Evolutionary conservation across 1,140 invertebrate genomes (phyloP).

Genomic region (Drosophila tropicalis): DNA sequence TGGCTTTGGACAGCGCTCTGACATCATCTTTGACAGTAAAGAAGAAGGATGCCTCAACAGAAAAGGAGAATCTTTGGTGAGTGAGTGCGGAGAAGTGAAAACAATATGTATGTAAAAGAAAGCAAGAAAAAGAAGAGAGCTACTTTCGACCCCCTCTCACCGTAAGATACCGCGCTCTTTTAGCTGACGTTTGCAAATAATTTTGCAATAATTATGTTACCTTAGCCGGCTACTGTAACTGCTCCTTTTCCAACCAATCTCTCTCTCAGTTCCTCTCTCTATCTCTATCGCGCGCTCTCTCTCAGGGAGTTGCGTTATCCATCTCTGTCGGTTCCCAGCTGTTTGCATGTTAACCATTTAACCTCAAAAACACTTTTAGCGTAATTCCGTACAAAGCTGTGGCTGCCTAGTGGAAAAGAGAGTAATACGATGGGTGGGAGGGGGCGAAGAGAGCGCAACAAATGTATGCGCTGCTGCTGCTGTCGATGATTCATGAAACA

Average conservation of each 20-base stretch:
- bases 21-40: conserved; percentile 81
- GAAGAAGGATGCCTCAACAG: conserved; percentile 76
- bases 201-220: conserved; percentile 21
- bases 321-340: conserved; percentile 12
- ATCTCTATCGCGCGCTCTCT: background rate
- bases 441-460: conserved; percentile 15
- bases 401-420: conserved; percentile 12
- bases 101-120: background rate
- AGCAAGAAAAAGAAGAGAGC: conserved; percentile 16
- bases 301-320: background rate
- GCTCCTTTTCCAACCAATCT: conserved; percentile 7
- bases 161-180: conserved; percentile 52
- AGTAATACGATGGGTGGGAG: conserved; percentile 5
- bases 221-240: conserved; percentile 28
- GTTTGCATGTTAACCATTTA: conserved; percentile 9
- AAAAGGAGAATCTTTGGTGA: conserved; percentile 81
- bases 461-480: conserved; percentile 12
- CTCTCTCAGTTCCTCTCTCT: background rate
- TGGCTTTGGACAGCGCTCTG: conserved; percentile 81
- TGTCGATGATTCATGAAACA: conserved; percentile 37
- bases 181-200: conserved; percentile 68
- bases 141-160: background rate
- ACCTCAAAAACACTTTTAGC: conserved; percentile 18
- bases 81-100: conserved; percentile 28
- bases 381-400: conserved; percentile 3